A percentile compares a stretch with the other conserved stretches of the same genome.
These are phyloP conservation scores for Astatotilapia flaviijosephi DNA, from an alignment of 2,113 vertebrate genomes.

Conservation along the genomic window DNA sequence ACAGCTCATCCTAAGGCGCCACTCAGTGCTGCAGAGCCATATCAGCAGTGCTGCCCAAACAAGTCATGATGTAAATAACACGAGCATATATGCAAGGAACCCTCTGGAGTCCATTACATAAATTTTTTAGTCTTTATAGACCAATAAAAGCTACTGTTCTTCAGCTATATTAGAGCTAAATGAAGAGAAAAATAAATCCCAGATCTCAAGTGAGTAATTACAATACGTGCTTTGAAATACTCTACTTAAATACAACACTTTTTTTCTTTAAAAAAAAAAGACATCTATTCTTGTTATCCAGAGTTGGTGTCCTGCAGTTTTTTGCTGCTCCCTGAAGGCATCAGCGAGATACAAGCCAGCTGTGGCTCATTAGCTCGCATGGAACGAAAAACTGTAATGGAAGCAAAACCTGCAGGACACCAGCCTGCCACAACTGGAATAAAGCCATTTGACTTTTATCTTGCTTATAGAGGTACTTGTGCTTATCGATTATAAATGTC, in stretches of 20 bases:
- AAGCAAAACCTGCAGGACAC: constrained; percentile 13
- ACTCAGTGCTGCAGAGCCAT: constrained; percentile 14
- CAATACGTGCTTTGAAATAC: neutral
- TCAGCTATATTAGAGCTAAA: neutral
- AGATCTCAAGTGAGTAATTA: neutral
- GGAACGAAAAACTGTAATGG: constrained; percentile 1
- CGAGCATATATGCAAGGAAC: neutral
- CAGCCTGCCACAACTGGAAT: neutral
- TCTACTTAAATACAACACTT: neutral
- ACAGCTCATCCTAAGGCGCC: constrained; percentile 9
- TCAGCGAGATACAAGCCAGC: neutral
- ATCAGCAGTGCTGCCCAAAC: neutral
- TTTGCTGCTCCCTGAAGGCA: neutral
- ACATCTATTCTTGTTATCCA: neutral
- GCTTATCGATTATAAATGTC: neutral
- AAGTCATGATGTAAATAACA: constrained; percentile 27
- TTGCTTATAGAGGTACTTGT: neutral
- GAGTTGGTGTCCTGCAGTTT: constrained; percentile 9
- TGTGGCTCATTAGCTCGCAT: constrained; percentile 31
- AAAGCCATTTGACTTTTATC: neutral
- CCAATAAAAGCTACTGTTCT: neutral
- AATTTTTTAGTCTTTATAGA: neutral
- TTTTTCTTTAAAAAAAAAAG: neutral
- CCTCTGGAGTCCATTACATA: neutral
- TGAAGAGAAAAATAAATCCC: neutral